Conservation (phyloP, 2,113 vertebrate genomes). For the Cottus gobio region DNA sequence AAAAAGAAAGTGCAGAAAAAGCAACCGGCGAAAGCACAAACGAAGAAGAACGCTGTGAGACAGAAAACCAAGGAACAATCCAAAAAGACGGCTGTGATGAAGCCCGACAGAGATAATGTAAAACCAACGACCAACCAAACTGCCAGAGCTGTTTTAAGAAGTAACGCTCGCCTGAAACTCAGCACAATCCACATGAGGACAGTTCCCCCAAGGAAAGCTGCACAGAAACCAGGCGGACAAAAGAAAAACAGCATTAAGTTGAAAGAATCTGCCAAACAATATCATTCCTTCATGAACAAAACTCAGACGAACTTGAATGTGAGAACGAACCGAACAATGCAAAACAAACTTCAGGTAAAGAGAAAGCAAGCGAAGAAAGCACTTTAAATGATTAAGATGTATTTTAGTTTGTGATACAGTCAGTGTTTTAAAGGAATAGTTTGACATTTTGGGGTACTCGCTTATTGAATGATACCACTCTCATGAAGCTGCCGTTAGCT, state of each 20-base stretch:
- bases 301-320: slow-evolving; percentile 21
- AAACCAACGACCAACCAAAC: slow-evolving; percentile 46
- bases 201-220: background rate
- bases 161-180: background rate
- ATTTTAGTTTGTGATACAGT: background rate
- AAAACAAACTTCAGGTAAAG: slow-evolving; percentile 14
- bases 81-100: background rate
- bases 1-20: slow-evolving; percentile 42
- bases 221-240: background rate
- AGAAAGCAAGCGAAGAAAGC: background rate
- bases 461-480: no score
- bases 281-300: slow-evolving; percentile 14
- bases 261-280: background rate
- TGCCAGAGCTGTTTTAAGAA: background rate
- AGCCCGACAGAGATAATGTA: background rate
- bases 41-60: slow-evolving; percentile 30
- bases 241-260: slow-evolving; percentile 11
- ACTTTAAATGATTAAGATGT: slow-evolving; percentile 42
- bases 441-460: no score
- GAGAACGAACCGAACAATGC: slow-evolving; percentile 31
- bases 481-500: no score
- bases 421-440: background rate
- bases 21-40: slow-evolving; percentile 20
- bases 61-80: slow-evolving; percentile 6
- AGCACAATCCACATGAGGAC: slow-evolving; percentile 6